A percentile compares a stretch with the other conserved stretches of the same genome.
Conservation (phyloP, 2,888 invertebrate species). For the Elegia similella region DNA sequence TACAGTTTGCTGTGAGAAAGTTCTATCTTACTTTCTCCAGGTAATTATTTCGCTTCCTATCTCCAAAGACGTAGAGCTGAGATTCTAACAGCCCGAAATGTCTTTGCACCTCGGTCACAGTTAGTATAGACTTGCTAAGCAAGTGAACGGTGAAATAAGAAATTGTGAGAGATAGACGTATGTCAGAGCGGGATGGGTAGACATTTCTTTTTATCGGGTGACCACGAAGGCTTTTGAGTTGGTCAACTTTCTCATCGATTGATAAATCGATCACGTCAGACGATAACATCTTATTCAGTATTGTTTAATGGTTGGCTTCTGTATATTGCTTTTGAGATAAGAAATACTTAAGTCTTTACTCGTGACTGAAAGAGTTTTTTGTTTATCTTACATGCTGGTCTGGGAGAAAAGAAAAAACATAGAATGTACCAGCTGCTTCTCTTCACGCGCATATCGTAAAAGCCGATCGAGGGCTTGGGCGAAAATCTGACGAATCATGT, state of each 20-base stretch:
- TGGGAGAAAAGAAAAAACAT: too few relatives aligned
- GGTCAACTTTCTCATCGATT: slow-evolving; percentile 4
- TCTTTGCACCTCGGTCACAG: slow-evolving; percentile 51
- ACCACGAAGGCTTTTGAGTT: slow-evolving; percentile 13
- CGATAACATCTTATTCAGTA: slow-evolving; percentile 2
- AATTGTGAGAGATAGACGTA: slow-evolving; percentile 71
- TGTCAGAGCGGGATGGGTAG: slow-evolving; percentile 53
- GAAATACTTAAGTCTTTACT: neutral
- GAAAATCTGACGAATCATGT: too few relatives aligned
- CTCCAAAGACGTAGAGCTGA: slow-evolving; percentile 20
- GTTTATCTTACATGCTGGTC: too few relatives aligned
- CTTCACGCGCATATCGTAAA: too few relatives aligned
- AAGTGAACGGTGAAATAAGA: slow-evolving; percentile 82
- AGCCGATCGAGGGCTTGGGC: too few relatives aligned
- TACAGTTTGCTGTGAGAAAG: slow-evolving; percentile 43
- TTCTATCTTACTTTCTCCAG: slow-evolving; percentile 43
- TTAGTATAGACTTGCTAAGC: slow-evolving; percentile 68
- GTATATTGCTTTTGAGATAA: slow-evolving; percentile 16
- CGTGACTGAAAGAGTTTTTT: too few relatives aligned
- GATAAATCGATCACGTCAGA: neutral
- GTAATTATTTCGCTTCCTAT: slow-evolving; percentile 26
- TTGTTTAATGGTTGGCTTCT: slow-evolving; percentile 1
- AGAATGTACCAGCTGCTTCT: too few relatives aligned
- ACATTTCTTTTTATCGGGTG: slow-evolving; percentile 53
- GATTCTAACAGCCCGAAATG: slow-evolving; percentile 18